phyloP scores from a whole-genome alignment of 2,797 vertebrate genomes.

The Phoebastria nigripes region DNA sequence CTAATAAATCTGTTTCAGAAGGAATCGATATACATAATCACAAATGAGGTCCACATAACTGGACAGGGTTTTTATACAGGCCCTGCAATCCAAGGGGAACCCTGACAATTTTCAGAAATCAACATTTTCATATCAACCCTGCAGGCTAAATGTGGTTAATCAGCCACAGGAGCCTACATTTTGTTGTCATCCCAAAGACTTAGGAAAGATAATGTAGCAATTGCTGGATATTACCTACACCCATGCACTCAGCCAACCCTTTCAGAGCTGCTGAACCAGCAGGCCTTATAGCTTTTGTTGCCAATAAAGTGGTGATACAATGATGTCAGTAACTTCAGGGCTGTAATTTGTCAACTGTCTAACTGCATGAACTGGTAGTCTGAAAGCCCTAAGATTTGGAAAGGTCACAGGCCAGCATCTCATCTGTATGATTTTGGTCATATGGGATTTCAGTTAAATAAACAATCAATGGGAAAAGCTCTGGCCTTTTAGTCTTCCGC shows the following conservation, averaged over 20 bases:
- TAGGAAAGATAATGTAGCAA: not conserved
- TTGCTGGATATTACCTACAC: not conserved
- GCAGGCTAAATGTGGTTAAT: not conserved
- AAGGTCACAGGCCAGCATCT: not conserved
- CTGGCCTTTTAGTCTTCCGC: not conserved
- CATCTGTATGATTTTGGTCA: not conserved
- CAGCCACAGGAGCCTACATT: not conserved
- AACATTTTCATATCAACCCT: not conserved
- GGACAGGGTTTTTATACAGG: not conserved
- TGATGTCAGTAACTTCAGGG: not conserved
- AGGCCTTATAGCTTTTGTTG: not conserved
- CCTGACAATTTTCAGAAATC: not conserved
- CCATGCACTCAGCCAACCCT: not conserved
- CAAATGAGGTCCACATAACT: not conserved
- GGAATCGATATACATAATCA: not conserved
- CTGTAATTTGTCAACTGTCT: not conserved
- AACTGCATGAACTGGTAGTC: not conserved
- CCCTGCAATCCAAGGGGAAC: not conserved
- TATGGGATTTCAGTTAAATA: not conserved
- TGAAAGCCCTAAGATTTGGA: not conserved
- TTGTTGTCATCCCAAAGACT: not conserved
- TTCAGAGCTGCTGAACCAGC: not conserved
- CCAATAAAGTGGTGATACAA: not conserved
- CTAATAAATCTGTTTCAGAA: not conserved
- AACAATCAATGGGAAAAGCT: not conserved